These are phyloP conservation scores for Clarias fuscus DNA, from an alignment of 2,797 vertebrate genomes.

Conservation along the genomic window DNA sequence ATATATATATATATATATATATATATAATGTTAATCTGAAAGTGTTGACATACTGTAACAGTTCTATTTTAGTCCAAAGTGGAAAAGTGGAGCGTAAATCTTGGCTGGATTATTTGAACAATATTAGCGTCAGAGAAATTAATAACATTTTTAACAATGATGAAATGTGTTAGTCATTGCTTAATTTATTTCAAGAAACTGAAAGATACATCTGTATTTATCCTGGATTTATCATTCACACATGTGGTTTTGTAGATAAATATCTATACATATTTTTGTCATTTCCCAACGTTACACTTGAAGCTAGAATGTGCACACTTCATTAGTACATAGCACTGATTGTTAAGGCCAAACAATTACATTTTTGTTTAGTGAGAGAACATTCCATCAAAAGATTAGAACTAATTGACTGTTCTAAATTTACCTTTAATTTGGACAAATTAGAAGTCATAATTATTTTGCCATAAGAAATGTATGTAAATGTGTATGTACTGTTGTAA, in stretches of 20 bases:
- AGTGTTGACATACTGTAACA: background rate
- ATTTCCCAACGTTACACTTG: background rate
- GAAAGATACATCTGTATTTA: background rate
- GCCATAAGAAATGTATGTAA: background rate
- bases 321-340: background rate
- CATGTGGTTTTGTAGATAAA: background rate
- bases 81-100: background rate
- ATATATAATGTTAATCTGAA: background rate
- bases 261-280: background rate
- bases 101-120: background rate
- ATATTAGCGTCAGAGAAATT: background rate
- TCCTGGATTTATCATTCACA: background rate
- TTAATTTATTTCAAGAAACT: background rate
- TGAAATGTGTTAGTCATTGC: background rate
- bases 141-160: background rate
- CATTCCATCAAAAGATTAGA: background rate
- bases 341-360: background rate
- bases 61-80: background rate
- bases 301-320: background rate
- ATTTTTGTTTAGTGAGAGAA: background rate
- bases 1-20: background rate
- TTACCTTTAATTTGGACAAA: background rate
- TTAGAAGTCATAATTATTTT: background rate
- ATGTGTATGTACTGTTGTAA: background rate
- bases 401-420: background rate